These are phyloP conservation scores for Drosophila seclusa DNA, from an alignment of 2,888 invertebrate genomes.

Conservation along the genomic window DNA sequence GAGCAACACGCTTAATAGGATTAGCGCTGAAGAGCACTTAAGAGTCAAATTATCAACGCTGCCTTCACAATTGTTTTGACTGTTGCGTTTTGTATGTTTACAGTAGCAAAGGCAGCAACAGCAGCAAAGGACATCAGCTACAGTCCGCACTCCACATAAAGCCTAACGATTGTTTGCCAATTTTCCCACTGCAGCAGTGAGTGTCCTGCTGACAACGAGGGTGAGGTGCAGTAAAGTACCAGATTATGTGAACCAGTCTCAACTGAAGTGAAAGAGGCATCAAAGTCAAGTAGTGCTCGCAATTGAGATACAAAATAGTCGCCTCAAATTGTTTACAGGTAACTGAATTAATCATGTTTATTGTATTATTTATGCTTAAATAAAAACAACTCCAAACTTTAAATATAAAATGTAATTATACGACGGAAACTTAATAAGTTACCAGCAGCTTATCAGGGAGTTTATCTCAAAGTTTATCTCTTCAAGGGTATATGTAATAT, in stretches of 20 bases:
- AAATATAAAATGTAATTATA: neutral
- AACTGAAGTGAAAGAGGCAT: conserved; percentile 46
- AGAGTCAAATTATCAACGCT: conserved; percentile 79
- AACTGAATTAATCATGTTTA: neutral
- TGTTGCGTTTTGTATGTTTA: conserved; percentile 76
- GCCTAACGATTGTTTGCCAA: conserved; percentile 79
- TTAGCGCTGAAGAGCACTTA: conserved; percentile 84
- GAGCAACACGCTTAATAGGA: conserved; percentile 83
- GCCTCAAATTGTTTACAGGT: neutral
- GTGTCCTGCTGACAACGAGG: conserved; percentile 61
- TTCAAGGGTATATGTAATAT: neutral
- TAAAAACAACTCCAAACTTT: neutral
- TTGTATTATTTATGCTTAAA: neutral
- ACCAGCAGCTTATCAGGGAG: neutral
- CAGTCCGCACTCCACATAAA: conserved; percentile 28
- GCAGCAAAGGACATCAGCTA: conserved; percentile 28
- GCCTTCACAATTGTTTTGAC: conserved; percentile 62
- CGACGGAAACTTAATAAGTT: neutral
- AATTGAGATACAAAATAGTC: conserved; percentile 46
- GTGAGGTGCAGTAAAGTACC: neutral
- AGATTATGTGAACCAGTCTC: conserved; percentile 65
- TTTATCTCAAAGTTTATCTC: no score
- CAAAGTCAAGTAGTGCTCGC: conserved; percentile 51
- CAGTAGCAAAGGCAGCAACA: conserved; percentile 37
- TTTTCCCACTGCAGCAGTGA: conserved; percentile 74